Base-by-base conservation (phyloP, 2,113 vertebrate genomes). In the Panthera tigris region DNA sequence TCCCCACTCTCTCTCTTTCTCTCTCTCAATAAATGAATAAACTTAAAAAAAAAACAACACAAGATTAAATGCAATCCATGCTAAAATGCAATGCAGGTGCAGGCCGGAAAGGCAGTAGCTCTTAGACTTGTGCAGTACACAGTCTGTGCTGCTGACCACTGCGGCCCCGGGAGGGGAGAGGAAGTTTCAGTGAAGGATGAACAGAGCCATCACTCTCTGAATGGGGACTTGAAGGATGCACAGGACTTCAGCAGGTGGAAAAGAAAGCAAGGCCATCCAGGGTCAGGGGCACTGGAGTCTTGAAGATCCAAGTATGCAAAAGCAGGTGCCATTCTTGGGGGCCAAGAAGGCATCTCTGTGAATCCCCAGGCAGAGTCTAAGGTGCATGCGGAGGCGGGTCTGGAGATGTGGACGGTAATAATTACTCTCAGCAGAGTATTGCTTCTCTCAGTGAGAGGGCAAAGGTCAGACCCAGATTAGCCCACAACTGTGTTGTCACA, bases 391-490 rank as follows among this genome's bases (percentile, higher is more conserved):
- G 27, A 74, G 57, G 61, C 14, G 19, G 25, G 48, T 55, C n/a
- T 63, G 80, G 36, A 79, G 25, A 27, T 1, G 55, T 1, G 12
- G 8, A 6, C 3, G 39, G 33, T 57, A 66, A 39, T 84, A 15
- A 66, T 33, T 50, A 29, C 71, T 74, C 57, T 69, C 23, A 31
- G 48, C 9, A 23, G 45, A n/a, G 63, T 2, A 7, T 78, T 41
- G 78, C 68, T 85, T 63, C 41, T 73, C 31, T 52, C 25, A 7
- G 61, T 3, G 4, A 86, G 89, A 89, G 87, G 69, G n/a, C 81
- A 90, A 14, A 94, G 89, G 85, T 86, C 92, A 88, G 23, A 83
- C 90, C 45, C 0, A 13, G 45, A 80, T 69, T 45, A 87, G 65
- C 66, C 55, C 55, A 36, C 52, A 27, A 29, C 83, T 4, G 21